Evolutionary conservation across 2,888 invertebrate genomes (phyloP).

Genomic region (Calameuta filiformis): DNA sequence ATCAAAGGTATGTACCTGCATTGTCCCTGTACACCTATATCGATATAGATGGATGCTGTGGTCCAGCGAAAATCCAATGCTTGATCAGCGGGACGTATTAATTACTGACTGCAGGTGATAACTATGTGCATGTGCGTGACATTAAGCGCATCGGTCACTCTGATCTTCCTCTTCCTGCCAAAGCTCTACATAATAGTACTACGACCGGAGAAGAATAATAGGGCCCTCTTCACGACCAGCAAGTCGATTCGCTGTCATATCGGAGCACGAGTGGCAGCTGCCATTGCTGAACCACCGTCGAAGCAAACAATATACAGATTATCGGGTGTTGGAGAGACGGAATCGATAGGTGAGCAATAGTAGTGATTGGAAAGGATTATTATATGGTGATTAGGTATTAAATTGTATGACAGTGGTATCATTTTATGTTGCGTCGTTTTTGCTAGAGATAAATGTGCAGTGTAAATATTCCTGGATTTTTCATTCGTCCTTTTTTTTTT

Average conservation of each 20-base stretch:
- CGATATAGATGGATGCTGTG: neutral
- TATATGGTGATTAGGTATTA: neutral
- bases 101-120: slow-evolving; percentile 38
- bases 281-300: slow-evolving; percentile 49
- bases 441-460: neutral
- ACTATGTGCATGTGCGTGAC: slow-evolving; percentile 76
- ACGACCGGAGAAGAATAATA: slow-evolving; percentile 80
- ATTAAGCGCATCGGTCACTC: slow-evolving; percentile 78
- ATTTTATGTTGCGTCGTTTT: neutral
- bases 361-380: neutral
- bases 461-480: neutral
- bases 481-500: neutral
- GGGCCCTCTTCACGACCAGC: slow-evolving; percentile 75
- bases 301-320: slow-evolving; percentile 43
- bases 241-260: slow-evolving; percentile 73
- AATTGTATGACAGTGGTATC: neutral
- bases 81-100: neutral
- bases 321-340: slow-evolving; percentile 31
- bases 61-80: neutral
- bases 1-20: slow-evolving; percentile 70
- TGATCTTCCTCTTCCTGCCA: slow-evolving; percentile 78
- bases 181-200: slow-evolving; percentile 81
- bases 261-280: slow-evolving; percentile 68
- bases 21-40: neutral
- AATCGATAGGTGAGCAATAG: slow-evolving; percentile 25